Base-by-base conservation (phyloP, 2,797 vertebrate genomes). In the Podarcis lilfordi region DNA sequence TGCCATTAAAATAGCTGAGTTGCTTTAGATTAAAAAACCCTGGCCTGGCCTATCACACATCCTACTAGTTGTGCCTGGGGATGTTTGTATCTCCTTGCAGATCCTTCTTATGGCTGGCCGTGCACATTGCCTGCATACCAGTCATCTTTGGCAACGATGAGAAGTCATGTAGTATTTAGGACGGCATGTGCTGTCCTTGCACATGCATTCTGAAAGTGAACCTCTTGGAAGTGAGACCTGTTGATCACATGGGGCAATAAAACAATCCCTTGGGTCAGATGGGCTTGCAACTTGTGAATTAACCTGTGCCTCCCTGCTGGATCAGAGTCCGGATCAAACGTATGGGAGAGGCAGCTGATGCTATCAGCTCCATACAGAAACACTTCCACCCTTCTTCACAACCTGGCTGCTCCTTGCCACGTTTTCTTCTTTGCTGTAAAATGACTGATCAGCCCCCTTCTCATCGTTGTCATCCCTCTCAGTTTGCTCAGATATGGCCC, bases 71-170 rank as follows among this genome's bases (percentile, higher is more conserved):
- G 92, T 93, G 92, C 86, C 11, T 3, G 15, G 92, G 77, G 92
- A n/a, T 91, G 92, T 92, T 93, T 75, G 85, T 91, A 89, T 94
- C 92, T 91, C 91, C 93, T 94, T 95, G 93, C 91, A 95, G 95
- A 92, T 93, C 88, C 91, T 94, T 91, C 92, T 93, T 93, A 88
- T 89, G 89, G 88, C 85, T 90, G 59, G 69, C 77, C 40, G 0
- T 68, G 87, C 86, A 86, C 89, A 69, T 87, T 82, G 81, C 85
- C 79, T 85, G 3, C 64, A 80, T 40, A 8, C 68, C 82, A 69
- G 61, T 19, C 32, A 81, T 88, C 91, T 86, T 80, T 64, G 50
- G 84, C 77, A 81, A 80, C 83, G 85, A 72, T 37, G 35, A 76
- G 0, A 0, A 87, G 21, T 43, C 15, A 32, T 84, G 85, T 75